Evolutionary conservation across 2,797 vertebrate species (phyloP), one percentile per base, ranked within the genome.

Genomic region (Ptychadena robeensis): DNA sequence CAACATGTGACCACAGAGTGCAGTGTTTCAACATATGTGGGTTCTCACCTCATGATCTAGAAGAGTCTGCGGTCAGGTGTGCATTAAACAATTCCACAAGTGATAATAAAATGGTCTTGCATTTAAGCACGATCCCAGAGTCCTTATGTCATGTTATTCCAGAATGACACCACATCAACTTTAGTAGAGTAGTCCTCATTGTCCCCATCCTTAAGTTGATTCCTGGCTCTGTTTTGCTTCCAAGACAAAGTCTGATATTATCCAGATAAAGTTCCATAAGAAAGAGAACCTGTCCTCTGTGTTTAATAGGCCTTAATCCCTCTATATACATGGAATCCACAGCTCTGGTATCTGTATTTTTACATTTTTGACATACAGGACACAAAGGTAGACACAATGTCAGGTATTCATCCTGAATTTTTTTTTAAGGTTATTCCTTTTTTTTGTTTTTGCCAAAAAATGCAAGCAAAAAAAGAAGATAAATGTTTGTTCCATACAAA

Each of bases 401-500:
- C 89, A 92, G 87, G 86, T 92, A 87, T 88, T 87, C 87, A 86
- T 40, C 78, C 83, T 81, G 72, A 76, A 0, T 86, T 81, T 83
- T 85, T 88, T 90, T 90, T 86, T 84, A 86, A 89, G 72, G 89
- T 87, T 90, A 87, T 89, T 79, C 83, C 85, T 87, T 85, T 83
- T 86, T 86, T 90, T 92, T 91, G 27, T 91, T 91, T 92, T 93
- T 92, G 89, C 89, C 91, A 92, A 93, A 92, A 94, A 94, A 93
- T 89, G 91, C 92, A 93, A 93, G 92, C 91, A 90, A 91, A 94
- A 93, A 89, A 81, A 86, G 90, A 93, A 88, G 91, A 92, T 88
- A 92, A 91, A 88, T 88, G 93, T 93, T 93, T 92, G 91, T 93
- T 92, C 93, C 93, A 92, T 97, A 96, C 94, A 95, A 85, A 93